Evolutionary conservation across 2,888 invertebrate species (phyloP), one percentile per base, ranked within the genome.

Genomic region (Cephus sareptanus): DNA sequence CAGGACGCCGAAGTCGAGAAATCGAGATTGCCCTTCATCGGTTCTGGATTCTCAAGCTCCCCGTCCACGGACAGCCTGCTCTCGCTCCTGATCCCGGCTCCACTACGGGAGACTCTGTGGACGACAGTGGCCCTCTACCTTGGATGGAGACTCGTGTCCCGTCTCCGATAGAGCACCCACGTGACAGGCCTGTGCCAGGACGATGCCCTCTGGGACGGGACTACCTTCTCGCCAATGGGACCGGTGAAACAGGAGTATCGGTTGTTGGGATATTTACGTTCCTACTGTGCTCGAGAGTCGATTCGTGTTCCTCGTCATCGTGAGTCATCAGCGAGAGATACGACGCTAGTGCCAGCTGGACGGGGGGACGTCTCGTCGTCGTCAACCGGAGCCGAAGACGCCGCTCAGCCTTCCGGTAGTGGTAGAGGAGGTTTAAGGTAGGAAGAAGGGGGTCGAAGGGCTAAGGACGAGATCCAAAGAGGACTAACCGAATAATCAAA

Each of bases 401-500:
- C 31, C 9, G 34, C 31, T 71, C 9, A 71, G 11, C 23, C 23
- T 56, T 56, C 23, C 56, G 56, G 23, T 56, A 56, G 56, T 56
- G 56, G 56, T 56, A 56, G 56, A 56, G 56, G 56, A 15, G 56
- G 56, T 56, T 56, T 23, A 56, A 56, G 56, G 56, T 56, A 56
- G 56, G 83, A 81, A 77, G 37, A 81, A 77, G 37, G 71, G 73
- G 74, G 31, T 40, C 80, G 80, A 81, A 83, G 83, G 76, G 87
- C 85, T 84, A 88, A 89, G 88, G 88, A 89, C 89, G 90, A 90
- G 91, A 90, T 90, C 91, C 91, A 91, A 91, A 91, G 91, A 91
- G 90, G 91, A 91, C 88, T 90, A 84, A 91, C 90, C 90, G 86
- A 91, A 91, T 90, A 91, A 91, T 91, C 91, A 91, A 91, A 91